Conservation (phyloP, 2,888 invertebrate genomes). For the Phrixothrix hirtus region DNA sequence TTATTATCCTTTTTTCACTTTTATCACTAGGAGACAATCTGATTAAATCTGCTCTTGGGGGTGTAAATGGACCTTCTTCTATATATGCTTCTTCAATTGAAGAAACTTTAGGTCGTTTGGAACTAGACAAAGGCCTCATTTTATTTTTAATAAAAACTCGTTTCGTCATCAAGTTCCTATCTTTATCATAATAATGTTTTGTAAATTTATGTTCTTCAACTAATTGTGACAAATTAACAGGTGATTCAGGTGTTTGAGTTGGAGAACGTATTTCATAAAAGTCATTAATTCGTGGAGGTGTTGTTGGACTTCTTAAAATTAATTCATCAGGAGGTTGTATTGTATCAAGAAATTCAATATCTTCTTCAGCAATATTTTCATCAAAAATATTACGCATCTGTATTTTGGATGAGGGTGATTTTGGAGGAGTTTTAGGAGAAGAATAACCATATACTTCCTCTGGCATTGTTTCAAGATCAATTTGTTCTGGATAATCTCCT, state of each 20-base stretch:
- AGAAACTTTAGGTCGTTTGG: slow-evolving; percentile 1
- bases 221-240: neutral
- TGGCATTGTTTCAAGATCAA: slow-evolving; percentile 4
- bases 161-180: slow-evolving; percentile 6
- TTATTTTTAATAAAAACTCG: slow-evolving; percentile 15
- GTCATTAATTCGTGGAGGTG: slow-evolving; percentile 9
- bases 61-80: neutral
- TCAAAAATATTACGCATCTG: slow-evolving; percentile 3
- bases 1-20: neutral
- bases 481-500: neutral
- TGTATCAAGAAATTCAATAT: slow-evolving; percentile 1
- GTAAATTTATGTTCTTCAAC: slow-evolving; percentile 15
- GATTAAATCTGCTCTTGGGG: neutral
- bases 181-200: slow-evolving; percentile 10
- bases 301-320: slow-evolving; percentile 2
- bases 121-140: slow-evolving; percentile 1
- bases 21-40: too few species aligned
- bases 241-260: slow-evolving; percentile 3
- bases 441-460: slow-evolving; percentile 2
- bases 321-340: neutral
- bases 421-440: slow-evolving; percentile 12
- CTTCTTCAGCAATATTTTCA: neutral
- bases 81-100: neutral
- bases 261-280: slow-evolving; percentile 1
- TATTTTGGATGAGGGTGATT: neutral